phyloP scores from a whole-genome alignment of 2,113 vertebrate genomes.

The Mus pahari region DNA sequence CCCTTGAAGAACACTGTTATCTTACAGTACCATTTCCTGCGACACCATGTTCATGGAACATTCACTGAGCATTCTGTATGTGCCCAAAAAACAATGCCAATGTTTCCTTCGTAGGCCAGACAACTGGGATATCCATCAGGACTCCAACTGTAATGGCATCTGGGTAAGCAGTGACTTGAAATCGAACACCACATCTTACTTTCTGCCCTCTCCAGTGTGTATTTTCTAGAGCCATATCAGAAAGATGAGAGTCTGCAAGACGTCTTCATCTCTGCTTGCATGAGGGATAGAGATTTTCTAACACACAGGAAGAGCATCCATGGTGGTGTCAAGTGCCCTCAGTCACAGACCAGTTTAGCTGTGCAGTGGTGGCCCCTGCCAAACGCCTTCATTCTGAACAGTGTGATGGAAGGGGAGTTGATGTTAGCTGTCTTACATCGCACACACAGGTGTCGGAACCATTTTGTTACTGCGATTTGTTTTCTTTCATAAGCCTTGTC shows the following conservation, averaged over 20 bases:
- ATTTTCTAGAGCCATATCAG: background rate
- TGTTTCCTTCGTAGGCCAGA: constrained; percentile 83
- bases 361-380: background rate
- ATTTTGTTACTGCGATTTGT: background rate
- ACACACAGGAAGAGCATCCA: background rate
- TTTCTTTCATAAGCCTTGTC: background rate
- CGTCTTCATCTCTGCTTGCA: background rate
- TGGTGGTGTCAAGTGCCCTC: background rate
- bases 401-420: background rate
- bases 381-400: background rate
- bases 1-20: background rate
- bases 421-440: background rate
- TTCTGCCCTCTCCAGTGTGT: background rate
- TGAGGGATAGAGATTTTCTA: background rate
- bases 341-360: background rate
- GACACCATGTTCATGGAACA: background rate
- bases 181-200: background rate
- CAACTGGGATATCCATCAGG: constrained; percentile 85
- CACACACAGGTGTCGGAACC: background rate
- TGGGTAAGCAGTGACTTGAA: constrained; percentile 84
- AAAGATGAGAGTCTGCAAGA: background rate
- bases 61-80: background rate
- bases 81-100: background rate
- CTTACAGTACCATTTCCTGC: accelerated
- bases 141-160: constrained; percentile 91